These are phyloP conservation scores for Asteroscopus sphinx DNA, from an alignment of 2,888 invertebrate species.

Conservation along the genomic window DNA sequence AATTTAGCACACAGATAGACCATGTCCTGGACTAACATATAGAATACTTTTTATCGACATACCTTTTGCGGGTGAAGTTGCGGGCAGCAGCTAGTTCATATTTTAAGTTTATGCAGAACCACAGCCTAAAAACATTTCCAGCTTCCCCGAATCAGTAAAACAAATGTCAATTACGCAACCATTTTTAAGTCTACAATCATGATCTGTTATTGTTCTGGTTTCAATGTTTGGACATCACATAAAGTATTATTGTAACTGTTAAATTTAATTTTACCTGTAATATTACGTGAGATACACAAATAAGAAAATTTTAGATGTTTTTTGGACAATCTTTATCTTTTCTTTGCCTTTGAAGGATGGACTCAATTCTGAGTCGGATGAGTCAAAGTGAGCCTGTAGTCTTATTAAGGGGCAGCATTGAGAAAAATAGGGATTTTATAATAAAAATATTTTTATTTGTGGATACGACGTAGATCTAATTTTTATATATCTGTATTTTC, in stretches of 20 bases:
- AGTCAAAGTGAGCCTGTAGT: too few relatives aligned
- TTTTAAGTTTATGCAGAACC: slow-evolving; percentile 41
- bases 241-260: slow-evolving; percentile 35
- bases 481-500: too few relatives aligned
- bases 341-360: not conserved
- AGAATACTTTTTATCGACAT: too few relatives aligned
- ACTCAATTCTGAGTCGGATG: not conserved
- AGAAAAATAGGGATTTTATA: too few relatives aligned
- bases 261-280: slow-evolving; percentile 34
- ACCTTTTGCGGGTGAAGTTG: too few relatives aligned
- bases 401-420: too few relatives aligned
- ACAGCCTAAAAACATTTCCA: not conserved
- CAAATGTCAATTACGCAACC: slow-evolving; percentile 52
- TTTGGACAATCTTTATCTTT: slow-evolving; percentile 18
- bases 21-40: too few relatives aligned
- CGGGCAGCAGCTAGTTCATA: too few relatives aligned
- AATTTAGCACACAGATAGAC: too few relatives aligned
- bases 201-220: slow-evolving; percentile 50
- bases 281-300: not conserved
- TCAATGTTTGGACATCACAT: slow-evolving; percentile 29
- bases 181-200: slow-evolving; percentile 52
- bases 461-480: too few relatives aligned
- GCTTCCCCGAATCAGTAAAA: slow-evolving; percentile 37
- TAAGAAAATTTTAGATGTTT: not conserved
- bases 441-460: too few relatives aligned